These are phyloP conservation scores for Mayetiola destructor DNA, from an alignment of 2,888 invertebrate genomes.

Conservation along the genomic window DNA sequence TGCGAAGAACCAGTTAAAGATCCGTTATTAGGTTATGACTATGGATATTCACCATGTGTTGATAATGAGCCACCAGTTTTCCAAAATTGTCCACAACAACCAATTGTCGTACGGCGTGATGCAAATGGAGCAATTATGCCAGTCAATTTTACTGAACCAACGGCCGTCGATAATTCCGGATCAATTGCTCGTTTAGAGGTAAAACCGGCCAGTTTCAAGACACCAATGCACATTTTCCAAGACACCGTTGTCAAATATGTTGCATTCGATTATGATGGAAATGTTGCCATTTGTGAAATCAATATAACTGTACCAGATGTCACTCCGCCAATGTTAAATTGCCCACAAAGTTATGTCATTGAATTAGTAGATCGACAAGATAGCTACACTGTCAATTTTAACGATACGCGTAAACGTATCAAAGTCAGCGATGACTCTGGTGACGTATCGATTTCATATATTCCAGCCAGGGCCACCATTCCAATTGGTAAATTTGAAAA, in stretches of 20 bases:
- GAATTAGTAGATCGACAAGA: constrained; percentile 82
- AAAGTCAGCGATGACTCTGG: constrained; percentile 81
- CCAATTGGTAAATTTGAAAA: constrained; percentile 79
- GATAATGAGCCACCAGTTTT: constrained; percentile 93
- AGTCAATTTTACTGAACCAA: constrained; percentile 85
- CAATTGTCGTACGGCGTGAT: constrained; percentile 77
- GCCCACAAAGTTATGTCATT: constrained; percentile 87
- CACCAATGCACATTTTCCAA: constrained; percentile 74
- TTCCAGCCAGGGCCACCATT: constrained; percentile 71
- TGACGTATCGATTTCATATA: constrained; percentile 66
- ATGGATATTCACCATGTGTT: constrained; percentile 85
- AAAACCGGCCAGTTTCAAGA: constrained; percentile 79
- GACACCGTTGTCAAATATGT: constrained; percentile 89
- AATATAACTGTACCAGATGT: constrained; percentile 90
- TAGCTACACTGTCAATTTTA: constrained; percentile 80
- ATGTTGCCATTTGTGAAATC: constrained; percentile 92
- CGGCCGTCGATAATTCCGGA: constrained; percentile 89
- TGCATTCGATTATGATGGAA: constrained; percentile 94
- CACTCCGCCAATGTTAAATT: constrained; percentile 74
- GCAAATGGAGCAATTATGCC: constrained; percentile 77
- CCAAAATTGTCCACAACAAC: constrained; percentile 89
- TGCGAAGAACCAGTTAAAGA: constrained; percentile 76
- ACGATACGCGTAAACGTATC: constrained; percentile 70
- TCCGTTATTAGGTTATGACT: constrained; percentile 80
- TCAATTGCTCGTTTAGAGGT: constrained; percentile 86